A percentile compares a stretch with the other conserved stretches of the same genome.
Conservation (phyloP, 53 echinoderm and acorn worm genomes). For the Hippasteria phrygiana region DNA sequence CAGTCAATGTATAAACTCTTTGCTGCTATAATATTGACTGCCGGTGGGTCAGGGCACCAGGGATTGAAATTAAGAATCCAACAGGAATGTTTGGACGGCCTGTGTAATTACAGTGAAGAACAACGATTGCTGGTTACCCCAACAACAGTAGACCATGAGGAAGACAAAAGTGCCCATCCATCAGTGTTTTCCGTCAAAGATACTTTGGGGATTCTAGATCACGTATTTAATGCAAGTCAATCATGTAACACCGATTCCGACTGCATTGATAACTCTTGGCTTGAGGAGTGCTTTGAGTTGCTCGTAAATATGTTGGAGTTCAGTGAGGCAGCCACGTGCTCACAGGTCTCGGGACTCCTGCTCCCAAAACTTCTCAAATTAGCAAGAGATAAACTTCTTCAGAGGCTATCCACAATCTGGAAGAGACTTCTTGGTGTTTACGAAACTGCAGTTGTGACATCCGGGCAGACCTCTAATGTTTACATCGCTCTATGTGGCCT, state of each 20-base stretch:
- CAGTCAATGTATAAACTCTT: slow-evolving; percentile 47
- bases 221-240: not conserved
- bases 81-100: slow-evolving; percentile 13
- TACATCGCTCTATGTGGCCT: slow-evolving; percentile 59
- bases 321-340: slow-evolving; percentile 47
- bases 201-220: slow-evolving; percentile 25
- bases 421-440: slow-evolving; percentile 12
- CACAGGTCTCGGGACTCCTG: slow-evolving; percentile 48
- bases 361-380: slow-evolving; percentile 51
- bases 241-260: not conserved
- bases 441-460: not conserved
- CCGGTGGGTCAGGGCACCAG: not conserved
- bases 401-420: slow-evolving; percentile 33
- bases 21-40: slow-evolving; percentile 2
- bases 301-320: slow-evolving; percentile 44
- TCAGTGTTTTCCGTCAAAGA: slow-evolving; percentile 3
- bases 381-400: not conserved
- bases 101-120: slow-evolving; percentile 28
- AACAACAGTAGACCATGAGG: not conserved
- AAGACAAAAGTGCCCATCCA: not conserved
- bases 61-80: slow-evolving; percentile 24
- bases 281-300: slow-evolving; percentile 35
- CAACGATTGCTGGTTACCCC: slow-evolving; percentile 26
- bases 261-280: not conserved
- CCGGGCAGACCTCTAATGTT: slow-evolving; percentile 36